Percentiles rank a stretch among this genome's conserved stretches.
Evolutionary conservation across 1,140 invertebrate species (phyloP).

Genomic region (Papilio xuthus): DNA sequence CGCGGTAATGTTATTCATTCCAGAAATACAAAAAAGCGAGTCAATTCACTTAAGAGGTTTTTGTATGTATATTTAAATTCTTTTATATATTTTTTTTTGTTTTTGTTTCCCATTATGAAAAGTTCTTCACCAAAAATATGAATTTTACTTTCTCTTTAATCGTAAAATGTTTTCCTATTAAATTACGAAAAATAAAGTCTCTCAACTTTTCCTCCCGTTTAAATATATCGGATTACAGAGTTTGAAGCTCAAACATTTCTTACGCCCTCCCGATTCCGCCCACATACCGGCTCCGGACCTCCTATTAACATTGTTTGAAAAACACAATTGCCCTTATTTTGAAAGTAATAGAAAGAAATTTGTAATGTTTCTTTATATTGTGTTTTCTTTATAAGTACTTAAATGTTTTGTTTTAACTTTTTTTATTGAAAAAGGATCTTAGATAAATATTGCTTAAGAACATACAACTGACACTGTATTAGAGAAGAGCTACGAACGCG

Average conservation of each 20-base stretch:
- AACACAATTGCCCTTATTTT: slow-evolving; percentile 20
- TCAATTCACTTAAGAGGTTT: neutral
- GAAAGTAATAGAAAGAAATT: neutral
- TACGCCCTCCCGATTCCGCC: neutral
- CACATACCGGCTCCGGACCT: neutral
- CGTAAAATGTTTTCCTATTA: slow-evolving; percentile 20
- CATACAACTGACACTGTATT: neutral
- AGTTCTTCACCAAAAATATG: neutral
- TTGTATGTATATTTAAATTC: neutral
- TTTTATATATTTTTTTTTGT: neutral
- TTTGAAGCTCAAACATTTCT: slow-evolving; percentile 16
- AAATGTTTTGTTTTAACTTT: neutral
- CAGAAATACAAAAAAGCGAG: neutral
- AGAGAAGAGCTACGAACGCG: neutral
- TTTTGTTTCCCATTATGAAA: slow-evolving; percentile 3
- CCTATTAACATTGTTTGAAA: slow-evolving; percentile 21
- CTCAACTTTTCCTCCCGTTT: neutral
- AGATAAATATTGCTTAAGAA: neutral
- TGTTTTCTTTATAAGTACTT: too few species aligned
- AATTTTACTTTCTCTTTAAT: slow-evolving; percentile 12
- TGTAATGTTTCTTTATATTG: neutral
- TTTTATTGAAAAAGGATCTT: neutral
- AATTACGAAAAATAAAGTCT: slow-evolving; percentile 1
- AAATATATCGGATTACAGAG: slow-evolving; percentile 20
- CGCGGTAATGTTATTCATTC: neutral